Percentiles rank a stretch among this genome's conserved stretches.
Evolutionary conservation across 2,113 vertebrate species (phyloP).

Genomic region (Muntiacus reevesi): DNA sequence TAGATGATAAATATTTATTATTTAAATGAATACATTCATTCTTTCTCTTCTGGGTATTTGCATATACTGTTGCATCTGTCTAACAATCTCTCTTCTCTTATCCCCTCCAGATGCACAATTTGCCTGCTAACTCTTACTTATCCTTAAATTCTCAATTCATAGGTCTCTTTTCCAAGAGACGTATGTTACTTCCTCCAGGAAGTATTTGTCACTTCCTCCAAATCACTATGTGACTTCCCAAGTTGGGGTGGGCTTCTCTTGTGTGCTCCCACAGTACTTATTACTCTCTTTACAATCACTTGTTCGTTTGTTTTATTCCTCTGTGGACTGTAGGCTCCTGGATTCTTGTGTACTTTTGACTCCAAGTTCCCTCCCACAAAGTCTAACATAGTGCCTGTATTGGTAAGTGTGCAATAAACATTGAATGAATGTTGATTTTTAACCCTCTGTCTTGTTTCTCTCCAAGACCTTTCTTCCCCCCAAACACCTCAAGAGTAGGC

Average conservation of each 20-base stretch:
- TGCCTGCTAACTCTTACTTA: not conserved
- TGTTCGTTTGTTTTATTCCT: not conserved
- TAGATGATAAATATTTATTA: not conserved
- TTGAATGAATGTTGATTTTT: not conserved
- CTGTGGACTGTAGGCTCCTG: not conserved
- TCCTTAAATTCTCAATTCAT: not conserved
- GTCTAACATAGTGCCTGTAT: not conserved
- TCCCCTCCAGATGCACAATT: not conserved
- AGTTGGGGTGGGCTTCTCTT: not conserved
- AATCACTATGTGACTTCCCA: not conserved
- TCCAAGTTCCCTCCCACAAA: not conserved
- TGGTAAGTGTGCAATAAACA: not conserved
- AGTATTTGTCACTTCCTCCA: not conserved
- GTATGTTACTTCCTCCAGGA: not conserved
- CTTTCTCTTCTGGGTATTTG: not conserved
- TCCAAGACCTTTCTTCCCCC: not conserved
- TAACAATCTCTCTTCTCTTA: not conserved
- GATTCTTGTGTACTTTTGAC: not conserved
- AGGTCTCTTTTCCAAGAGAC: not conserved
- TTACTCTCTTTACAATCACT: rapidly evolving
- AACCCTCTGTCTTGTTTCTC: not conserved
- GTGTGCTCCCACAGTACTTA: not conserved
- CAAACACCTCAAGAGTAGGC: not conserved
- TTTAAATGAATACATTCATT: not conserved
- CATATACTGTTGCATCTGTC: not conserved